Conservation (phyloP, 1,140 invertebrate genomes). For the Diabrotica undecimpunctata region DNA sequence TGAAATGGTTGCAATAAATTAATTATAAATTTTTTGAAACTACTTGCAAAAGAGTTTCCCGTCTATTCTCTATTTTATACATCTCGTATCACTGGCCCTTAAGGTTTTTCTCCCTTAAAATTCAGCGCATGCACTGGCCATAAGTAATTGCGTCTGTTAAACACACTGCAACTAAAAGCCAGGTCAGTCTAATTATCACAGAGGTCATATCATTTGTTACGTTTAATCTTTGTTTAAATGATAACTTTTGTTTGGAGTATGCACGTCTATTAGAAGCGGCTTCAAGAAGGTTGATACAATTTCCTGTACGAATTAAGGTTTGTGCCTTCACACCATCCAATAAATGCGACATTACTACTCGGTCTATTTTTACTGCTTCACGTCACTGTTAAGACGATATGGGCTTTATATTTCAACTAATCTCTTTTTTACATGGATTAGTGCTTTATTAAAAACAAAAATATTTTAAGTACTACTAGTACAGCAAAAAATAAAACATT, state of each 20-base stretch:
- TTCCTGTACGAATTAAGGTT: constrained; percentile 4
- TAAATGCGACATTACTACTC: not conserved
- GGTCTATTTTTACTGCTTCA: not conserved
- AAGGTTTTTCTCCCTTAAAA: not conserved
- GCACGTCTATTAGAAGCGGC: constrained; percentile 27
- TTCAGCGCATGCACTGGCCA: not conserved
- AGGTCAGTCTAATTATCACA: constrained; percentile 43
- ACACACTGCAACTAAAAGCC: constrained; percentile 26
- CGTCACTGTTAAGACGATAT: no score
- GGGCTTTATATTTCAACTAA: no score
- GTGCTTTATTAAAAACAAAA: no score
- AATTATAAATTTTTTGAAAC: no score
- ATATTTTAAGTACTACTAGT: no score
- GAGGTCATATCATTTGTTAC: constrained; percentile 44
- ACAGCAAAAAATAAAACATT: no score
- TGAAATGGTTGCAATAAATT: no score
- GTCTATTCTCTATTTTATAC: no score
- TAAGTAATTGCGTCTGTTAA: not conserved
- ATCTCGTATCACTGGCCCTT: no score
- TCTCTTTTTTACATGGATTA: no score
- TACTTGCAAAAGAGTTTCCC: no score
- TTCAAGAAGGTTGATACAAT: constrained; percentile 8
- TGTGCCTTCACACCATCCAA: not conserved
- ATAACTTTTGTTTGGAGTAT: constrained; percentile 36
- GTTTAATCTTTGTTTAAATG: constrained; percentile 43